phyloP scores from a whole-genome alignment of 2,113 vertebrate species.

The Petromus typicus region DNA sequence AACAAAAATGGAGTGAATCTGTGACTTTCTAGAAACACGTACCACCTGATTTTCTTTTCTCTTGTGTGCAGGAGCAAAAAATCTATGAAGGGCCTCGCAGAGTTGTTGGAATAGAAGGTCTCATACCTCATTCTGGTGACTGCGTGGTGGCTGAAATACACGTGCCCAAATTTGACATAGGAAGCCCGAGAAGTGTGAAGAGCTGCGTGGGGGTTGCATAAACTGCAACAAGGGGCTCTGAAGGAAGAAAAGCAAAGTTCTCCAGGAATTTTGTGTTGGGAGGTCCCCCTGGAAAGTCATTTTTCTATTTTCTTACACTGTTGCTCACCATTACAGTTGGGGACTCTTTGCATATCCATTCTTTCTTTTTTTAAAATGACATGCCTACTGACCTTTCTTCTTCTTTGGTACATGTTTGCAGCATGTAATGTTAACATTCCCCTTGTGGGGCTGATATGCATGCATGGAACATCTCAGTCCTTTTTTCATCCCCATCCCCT shows the following conservation, averaged over 20 bases:
- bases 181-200: slow-evolving; percentile 80
- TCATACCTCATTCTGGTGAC: slow-evolving; percentile 73
- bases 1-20: not conserved
- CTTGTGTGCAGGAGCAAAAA: slow-evolving; percentile 77
- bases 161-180: slow-evolving; percentile 67
- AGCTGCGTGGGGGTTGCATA: slow-evolving; percentile 63
- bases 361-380: not conserved
- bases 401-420: not conserved
- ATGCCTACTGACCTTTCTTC: not conserved
- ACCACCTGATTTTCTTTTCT: not conserved
- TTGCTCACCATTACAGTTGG: not conserved
- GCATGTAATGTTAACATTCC: too few species aligned
- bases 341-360: not conserved
- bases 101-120: slow-evolving; percentile 74
- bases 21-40: not conserved
- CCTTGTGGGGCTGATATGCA: not conserved
- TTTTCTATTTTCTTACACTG: slow-evolving; percentile 15
- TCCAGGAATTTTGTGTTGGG: not conserved
- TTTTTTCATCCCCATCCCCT: not conserved
- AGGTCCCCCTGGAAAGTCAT: not conserved
- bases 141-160: slow-evolving; percentile 77
- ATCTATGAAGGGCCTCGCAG: slow-evolving; percentile 83
- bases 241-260: not conserved
- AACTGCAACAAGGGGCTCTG: not conserved
- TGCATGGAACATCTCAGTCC: not conserved